These are phyloP conservation scores for Cactoblastis cactorum DNA, from an alignment of 2,888 invertebrate species.

Conservation along the genomic window DNA sequence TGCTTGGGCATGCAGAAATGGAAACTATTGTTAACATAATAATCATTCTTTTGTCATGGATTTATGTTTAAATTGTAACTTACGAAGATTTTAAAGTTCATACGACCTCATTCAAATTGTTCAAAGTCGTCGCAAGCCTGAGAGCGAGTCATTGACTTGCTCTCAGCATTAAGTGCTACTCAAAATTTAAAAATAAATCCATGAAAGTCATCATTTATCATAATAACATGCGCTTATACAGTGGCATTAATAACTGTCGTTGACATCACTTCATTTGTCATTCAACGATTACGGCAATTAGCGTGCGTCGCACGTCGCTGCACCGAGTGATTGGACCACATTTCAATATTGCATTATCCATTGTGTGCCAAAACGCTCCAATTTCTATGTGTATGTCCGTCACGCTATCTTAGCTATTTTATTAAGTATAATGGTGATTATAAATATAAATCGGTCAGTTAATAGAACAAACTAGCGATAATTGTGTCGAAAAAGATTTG, in stretches of 20 bases:
- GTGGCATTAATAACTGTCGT: slow-evolving; percentile 69
- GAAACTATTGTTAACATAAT: slow-evolving; percentile 48
- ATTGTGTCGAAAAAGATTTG: no score
- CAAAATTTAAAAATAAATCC: slow-evolving; percentile 44
- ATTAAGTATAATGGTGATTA: no score
- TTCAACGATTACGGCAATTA: slow-evolving; percentile 33
- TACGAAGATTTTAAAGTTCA: not conserved
- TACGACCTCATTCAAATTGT: not conserved
- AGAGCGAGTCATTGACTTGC: not conserved
- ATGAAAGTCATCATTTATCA: slow-evolving; percentile 56
- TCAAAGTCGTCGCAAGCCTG: no score
- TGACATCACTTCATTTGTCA: slow-evolving; percentile 32
- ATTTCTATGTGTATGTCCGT: slow-evolving; percentile 16
- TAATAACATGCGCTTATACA: slow-evolving; percentile 61
- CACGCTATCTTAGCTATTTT: not conserved
- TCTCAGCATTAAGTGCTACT: not conserved
- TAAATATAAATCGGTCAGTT: no score
- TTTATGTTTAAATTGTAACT: slow-evolving; percentile 35
- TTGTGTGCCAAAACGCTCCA: slow-evolving; percentile 14
- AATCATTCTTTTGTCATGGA: slow-evolving; percentile 44
- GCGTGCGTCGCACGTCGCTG: slow-evolving; percentile 44
- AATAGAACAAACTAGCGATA: no score
- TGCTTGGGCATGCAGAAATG: slow-evolving; percentile 80
- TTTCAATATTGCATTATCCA: slow-evolving; percentile 19
- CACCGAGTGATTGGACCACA: slow-evolving; percentile 34